Evolutionary conservation across 92 coral and sea anemone genomes (phyloP), one percentile per base, ranked within the genome.

Genomic region (Anthopleura xanthogrammica): DNA sequence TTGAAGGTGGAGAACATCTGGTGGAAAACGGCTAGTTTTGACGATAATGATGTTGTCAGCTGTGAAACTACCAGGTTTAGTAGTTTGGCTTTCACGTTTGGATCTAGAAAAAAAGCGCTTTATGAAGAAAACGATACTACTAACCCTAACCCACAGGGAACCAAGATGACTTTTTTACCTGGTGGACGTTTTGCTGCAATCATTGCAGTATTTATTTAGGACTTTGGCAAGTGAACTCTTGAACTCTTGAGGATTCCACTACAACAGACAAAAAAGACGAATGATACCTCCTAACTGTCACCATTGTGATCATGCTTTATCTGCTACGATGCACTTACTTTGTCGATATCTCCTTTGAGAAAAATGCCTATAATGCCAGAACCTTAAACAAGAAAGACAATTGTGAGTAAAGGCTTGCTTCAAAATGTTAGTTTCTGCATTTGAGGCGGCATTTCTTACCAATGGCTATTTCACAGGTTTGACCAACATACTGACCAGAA

Each of bases 41-140:
- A 71, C 41, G 55, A 85, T 85, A 58, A 85, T 79, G 41, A 85
- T 71, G 83, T 85, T 62, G 39, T 85, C 71, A 14, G 83, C 52
- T 41, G 83, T 62, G 73, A 85, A 78, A 62, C 12, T 48, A 19
- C 7, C 14, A 22, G 58, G 2, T n/a, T 16, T 23, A 12, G 20
- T 36, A 19, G 75, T 60, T 20, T 62, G 29, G 76, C 65, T 77
- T 23, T 52, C 88, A 43, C 88, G 88, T 68, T 77, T 78, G 22
- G 77, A 40, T 68, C 87, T 74, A 43, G 16, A 75, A 75, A 19
- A 41, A 50, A 17, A 42, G 12, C 55, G 57, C 5, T 75, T 68
- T 2, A 36, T 22, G 5, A 72, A 40, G 20, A 6, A 12, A 42
- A 22, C 19, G 36, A 13, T 3, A 7, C 77, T 5, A 5, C 43